Evolutionary conservation across 2,797 vertebrate genomes (phyloP).

Genomic region (Rhinogobio ventralis): DNA sequence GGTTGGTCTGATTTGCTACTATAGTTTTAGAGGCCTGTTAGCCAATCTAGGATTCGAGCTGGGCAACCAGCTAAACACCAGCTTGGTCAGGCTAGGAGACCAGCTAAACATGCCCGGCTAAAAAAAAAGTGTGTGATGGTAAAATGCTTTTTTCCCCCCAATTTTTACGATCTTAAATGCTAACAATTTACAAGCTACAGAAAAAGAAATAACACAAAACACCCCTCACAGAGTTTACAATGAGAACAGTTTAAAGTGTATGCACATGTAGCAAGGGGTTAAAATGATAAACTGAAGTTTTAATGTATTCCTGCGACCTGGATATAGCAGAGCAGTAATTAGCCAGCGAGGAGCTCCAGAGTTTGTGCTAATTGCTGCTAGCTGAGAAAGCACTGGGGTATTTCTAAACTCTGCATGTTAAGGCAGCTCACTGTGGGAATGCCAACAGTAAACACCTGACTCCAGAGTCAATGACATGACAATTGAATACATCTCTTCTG

Average conservation of each 20-base stretch:
- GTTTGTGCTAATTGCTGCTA: slow-evolving; percentile 63
- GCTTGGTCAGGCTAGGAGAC: background rate
- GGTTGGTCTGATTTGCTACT: background rate
- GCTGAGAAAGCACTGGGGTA: slow-evolving; percentile 63
- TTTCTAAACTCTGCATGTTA: slow-evolving; percentile 49
- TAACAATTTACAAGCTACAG: background rate
- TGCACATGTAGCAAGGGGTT: slow-evolving; percentile 25
- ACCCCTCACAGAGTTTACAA: background rate
- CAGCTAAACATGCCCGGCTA: background rate
- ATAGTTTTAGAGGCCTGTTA: background rate
- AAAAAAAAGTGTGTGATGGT: background rate
- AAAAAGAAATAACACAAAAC: background rate
- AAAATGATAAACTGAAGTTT: slow-evolving; percentile 57
- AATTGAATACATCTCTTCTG: background rate
- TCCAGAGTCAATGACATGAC: background rate
- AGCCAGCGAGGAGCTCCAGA: slow-evolving; percentile 61
- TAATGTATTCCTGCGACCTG: slow-evolving; percentile 63
- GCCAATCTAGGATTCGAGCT: background rate
- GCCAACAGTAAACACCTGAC: slow-evolving; percentile 25
- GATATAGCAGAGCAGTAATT: slow-evolving; percentile 65
- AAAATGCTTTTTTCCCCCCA: background rate
- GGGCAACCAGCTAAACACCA: background rate
- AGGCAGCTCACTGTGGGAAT: slow-evolving; percentile 52
- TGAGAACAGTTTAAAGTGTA: slow-evolving; percentile 6
- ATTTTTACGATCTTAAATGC: background rate